phyloP scores from a whole-genome alignment of 1,140 invertebrate genomes.

The Monomorium pharaonis region DNA sequence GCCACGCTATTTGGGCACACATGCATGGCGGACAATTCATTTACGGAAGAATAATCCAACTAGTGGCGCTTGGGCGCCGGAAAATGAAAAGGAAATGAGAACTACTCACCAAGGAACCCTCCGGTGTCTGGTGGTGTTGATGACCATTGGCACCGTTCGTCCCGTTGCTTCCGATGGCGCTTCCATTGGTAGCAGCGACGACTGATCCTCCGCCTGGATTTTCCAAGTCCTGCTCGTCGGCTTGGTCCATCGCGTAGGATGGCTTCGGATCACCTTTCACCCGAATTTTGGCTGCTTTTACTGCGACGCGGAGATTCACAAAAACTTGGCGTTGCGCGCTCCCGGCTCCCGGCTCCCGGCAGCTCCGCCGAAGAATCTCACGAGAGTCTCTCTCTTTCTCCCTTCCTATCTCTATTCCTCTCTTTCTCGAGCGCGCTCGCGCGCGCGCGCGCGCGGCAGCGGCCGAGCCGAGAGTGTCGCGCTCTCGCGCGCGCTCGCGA shows the following conservation, averaged over 20 bases:
- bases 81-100: background rate
- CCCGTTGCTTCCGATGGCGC: background rate
- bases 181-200: no score
- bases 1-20: no score
- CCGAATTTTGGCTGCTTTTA: conserved; percentile 92
- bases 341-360: background rate
- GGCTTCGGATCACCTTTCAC: conserved; percentile 95
- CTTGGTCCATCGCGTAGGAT: conserved; percentile 91
- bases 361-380: background rate
- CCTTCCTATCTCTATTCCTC: no score
- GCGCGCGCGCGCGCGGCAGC: no score
- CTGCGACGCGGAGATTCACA: conserved; percentile 46
- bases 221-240: conserved; percentile 90
- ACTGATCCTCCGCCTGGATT: conserved; percentile 69
- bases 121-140: background rate
- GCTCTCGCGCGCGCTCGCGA: background rate
- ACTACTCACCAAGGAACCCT: background rate
- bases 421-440: no score
- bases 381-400: no score
- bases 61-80: no score
- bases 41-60: no score
- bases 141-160: conserved; percentile 3
- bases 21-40: no score
- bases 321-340: conserved; percentile 45
- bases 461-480: background rate